Evolutionary conservation across 23 tunicate genomes (phyloP).

Genomic region (Corella eumyota): DNA sequence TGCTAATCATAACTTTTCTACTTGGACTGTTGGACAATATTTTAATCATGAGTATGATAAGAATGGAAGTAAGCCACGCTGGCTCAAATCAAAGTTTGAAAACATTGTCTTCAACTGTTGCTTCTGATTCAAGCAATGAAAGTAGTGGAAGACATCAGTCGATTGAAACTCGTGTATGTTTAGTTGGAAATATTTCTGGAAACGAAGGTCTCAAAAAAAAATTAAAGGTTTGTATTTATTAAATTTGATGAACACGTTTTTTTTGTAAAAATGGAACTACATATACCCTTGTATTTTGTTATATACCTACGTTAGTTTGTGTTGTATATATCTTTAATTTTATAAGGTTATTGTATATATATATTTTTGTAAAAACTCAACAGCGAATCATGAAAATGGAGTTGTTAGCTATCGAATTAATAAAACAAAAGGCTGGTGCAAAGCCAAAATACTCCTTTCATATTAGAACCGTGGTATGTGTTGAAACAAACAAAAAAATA

Average conservation of each 20-base stretch:
- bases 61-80: constrained; percentile 13
- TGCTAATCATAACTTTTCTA: too few species aligned
- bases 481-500: background rate
- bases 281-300: too few species aligned
- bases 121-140: constrained; percentile 38
- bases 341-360: background rate
- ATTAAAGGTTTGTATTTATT: constrained; percentile 21
- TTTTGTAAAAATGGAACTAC: too few species aligned
- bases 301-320: too few species aligned
- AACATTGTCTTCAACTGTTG: constrained; percentile 45
- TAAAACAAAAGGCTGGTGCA: constrained; percentile 6
- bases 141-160: constrained; percentile 32
- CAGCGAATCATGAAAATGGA: constrained; percentile 46
- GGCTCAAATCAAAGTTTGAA: constrained; percentile 63
- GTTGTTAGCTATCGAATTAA: constrained; percentile 18
- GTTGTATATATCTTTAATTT: background rate
- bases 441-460: constrained; percentile 26
- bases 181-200: constrained; percentile 29
- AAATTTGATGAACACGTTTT: too few species aligned
- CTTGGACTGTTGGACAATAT: too few species aligned
- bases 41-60: too few species aligned
- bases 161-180: constrained; percentile 82
- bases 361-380: background rate
- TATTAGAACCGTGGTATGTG: constrained; percentile 42
- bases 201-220: constrained; percentile 41